phyloP scores from a whole-genome alignment of 2,888 invertebrate species.

The Microchrysa polita region DNA sequence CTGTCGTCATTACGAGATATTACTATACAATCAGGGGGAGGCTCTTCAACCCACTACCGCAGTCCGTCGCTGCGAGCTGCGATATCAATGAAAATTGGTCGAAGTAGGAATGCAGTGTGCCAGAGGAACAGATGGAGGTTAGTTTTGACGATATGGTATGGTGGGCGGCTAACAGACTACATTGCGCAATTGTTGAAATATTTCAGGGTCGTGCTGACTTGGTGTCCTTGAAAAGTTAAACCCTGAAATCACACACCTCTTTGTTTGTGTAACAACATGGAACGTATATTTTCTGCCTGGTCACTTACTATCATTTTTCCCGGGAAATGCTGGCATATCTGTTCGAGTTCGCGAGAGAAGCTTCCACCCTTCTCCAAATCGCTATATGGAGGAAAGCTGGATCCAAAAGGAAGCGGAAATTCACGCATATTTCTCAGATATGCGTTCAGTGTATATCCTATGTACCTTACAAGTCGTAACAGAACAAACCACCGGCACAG shows the following conservation, averaged over 20 bases:
- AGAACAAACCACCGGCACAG: too few species aligned
- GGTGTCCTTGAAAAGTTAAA: background rate
- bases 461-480: too few species aligned
- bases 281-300: background rate
- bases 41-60: background rate
- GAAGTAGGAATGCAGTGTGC: background rate
- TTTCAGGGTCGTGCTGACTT: constrained; percentile 15
- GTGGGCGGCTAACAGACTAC: too few species aligned
- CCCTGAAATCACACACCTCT: constrained; percentile 1
- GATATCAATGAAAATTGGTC: background rate
- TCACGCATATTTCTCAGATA: background rate
- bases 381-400: background rate
- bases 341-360: background rate
- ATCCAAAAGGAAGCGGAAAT: background rate
- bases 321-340: background rate
- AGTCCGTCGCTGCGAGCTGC: too few species aligned
- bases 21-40: constrained; percentile 2
- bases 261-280: background rate
- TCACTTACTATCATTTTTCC: background rate
- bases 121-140: background rate
- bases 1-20: background rate
- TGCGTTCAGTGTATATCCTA: too few species aligned
- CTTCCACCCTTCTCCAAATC: background rate
- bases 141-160: too few species aligned
- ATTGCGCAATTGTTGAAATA: constrained; percentile 8